Evolutionary conservation across 2,113 vertebrate genomes (phyloP).

Genomic region (Daboia siamensis): DNA sequence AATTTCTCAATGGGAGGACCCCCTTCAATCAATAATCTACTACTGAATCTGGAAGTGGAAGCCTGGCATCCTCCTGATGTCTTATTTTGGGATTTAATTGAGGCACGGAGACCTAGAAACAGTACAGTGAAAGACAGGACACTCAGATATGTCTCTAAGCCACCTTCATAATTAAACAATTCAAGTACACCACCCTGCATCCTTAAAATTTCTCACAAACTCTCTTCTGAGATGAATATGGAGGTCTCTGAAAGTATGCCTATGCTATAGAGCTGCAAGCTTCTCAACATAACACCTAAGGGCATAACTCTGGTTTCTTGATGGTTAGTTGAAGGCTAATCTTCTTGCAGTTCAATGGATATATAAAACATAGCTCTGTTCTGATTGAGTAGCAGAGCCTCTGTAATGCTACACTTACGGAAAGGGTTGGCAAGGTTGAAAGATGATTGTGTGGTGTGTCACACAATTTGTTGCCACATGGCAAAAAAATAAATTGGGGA

Average conservation of each 20-base stretch:
- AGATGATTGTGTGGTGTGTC: neutral
- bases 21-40: neutral
- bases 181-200: neutral
- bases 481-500: neutral
- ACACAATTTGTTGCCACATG: neutral
- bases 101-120: neutral
- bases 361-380: neutral
- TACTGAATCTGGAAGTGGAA: neutral
- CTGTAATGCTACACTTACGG: neutral
- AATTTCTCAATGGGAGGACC: neutral
- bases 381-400: neutral
- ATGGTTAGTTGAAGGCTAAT: neutral
- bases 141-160: neutral
- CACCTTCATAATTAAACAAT: neutral
- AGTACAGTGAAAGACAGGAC: neutral
- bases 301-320: neutral
- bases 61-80: neutral
- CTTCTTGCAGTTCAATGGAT: neutral
- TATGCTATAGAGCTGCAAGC: neutral
- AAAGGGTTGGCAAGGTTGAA: neutral
- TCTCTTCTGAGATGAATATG: no score
- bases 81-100: neutral
- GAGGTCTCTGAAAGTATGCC: neutral
- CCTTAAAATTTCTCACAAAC: neutral
- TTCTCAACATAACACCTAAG: neutral